Conservation (phyloP, 2,888 invertebrate genomes). For the Scelioninae gen. 1 region DNA sequence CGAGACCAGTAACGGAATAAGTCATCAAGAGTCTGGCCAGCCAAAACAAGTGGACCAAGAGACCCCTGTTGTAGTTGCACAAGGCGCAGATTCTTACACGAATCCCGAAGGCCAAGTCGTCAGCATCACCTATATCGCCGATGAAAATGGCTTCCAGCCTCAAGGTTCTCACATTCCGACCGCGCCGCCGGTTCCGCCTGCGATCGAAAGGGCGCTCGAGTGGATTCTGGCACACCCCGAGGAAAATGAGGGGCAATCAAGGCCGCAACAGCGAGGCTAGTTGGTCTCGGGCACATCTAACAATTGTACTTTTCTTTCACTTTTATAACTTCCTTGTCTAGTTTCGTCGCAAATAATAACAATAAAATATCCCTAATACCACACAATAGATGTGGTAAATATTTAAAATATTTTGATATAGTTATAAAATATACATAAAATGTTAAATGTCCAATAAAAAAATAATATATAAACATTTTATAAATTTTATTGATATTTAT, state of each 20-base stretch:
- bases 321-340: slow-evolving; percentile 53
- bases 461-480: too few species aligned
- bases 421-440: too few species aligned
- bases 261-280: slow-evolving; percentile 69
- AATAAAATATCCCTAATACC: too few species aligned
- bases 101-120: slow-evolving; percentile 84
- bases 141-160: slow-evolving; percentile 84
- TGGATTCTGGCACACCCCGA: slow-evolving; percentile 84
- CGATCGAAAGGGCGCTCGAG: slow-evolving; percentile 83
- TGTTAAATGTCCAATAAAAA: too few species aligned
- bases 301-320: slow-evolving; percentile 63
- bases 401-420: too few species aligned
- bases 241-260: slow-evolving; percentile 79
- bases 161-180: slow-evolving; percentile 84
- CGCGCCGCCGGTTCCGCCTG: slow-evolving; percentile 84
- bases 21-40: slow-evolving; percentile 84
- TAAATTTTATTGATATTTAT: too few species aligned
- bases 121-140: slow-evolving; percentile 83
- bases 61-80: slow-evolving; percentile 82
- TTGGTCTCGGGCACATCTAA: slow-evolving; percentile 50
- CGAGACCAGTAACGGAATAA: slow-evolving; percentile 85
- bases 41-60: slow-evolving; percentile 83
- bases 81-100: slow-evolving; percentile 83
- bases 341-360: background rate
- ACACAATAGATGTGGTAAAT: too few species aligned